Evolutionary conservation across 2,888 invertebrate species (phyloP).

Genomic region (Polydrusus cervinus): DNA sequence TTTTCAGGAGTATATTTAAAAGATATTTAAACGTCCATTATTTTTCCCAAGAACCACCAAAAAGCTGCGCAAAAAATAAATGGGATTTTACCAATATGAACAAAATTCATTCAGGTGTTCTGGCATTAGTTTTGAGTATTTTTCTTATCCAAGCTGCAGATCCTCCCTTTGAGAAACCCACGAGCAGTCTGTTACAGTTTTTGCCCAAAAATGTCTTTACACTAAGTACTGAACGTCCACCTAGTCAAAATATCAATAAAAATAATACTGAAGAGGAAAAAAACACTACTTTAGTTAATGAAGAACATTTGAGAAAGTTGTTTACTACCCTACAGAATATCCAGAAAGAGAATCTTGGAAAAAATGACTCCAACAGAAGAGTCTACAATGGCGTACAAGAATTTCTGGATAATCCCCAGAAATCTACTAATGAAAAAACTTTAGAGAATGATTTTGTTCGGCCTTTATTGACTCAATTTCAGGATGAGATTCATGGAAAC

Average conservation of each 20-base stretch:
- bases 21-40: no score
- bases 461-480: slow-evolving; percentile 67
- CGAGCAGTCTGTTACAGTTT: slow-evolving; percentile 59
- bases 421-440: slow-evolving; percentile 66
- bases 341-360: slow-evolving; percentile 32
- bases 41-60: background rate
- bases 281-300: background rate
- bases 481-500: slow-evolving; percentile 61
- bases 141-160: slow-evolving; percentile 70
- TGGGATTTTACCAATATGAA: slow-evolving; percentile 64
- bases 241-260: slow-evolving; percentile 1
- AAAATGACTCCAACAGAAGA: slow-evolving; percentile 43
- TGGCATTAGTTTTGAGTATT: slow-evolving; percentile 69
- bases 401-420: slow-evolving; percentile 51
- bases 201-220: slow-evolving; percentile 43
- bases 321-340: slow-evolving; percentile 41
- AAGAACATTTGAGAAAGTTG: slow-evolving; percentile 33
- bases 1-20: no score
- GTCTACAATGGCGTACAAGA: slow-evolving; percentile 57
- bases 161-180: slow-evolving; percentile 65
- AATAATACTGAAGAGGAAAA: background rate
- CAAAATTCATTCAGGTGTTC: slow-evolving; percentile 68
- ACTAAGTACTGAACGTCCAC: background rate
- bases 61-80: slow-evolving; percentile 20
- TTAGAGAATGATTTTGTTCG: slow-evolving; percentile 67